These are phyloP conservation scores for Myotis lucifugus DNA, from an alignment of 2,113 vertebrate genomes.

Conservation along the genomic window DNA sequence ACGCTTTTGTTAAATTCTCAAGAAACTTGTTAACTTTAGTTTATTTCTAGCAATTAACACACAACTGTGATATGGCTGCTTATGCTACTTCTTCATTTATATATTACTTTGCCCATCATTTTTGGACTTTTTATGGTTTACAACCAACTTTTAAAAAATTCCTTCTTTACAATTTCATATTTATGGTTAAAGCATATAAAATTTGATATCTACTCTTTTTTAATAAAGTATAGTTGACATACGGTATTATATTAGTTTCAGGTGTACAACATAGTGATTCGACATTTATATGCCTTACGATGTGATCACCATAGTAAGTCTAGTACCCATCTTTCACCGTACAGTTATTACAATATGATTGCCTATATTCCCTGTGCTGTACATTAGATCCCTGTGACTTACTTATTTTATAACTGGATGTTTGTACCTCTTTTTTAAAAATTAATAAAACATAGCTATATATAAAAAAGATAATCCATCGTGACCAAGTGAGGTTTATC, in stretches of 20 bases:
- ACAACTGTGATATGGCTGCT: neutral
- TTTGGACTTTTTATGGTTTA: neutral
- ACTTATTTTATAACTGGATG: neutral
- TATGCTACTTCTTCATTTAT: neutral
- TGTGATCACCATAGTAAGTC: neutral
- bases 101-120: neutral
- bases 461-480: neutral
- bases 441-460: slow-evolving; percentile 7
- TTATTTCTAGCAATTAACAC: neutral
- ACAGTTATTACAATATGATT: neutral
- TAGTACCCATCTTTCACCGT: neutral
- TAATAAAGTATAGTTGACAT: neutral
- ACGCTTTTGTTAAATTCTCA: slow-evolving; percentile 28
- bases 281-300: neutral
- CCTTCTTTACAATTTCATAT: slow-evolving; percentile 18
- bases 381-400: neutral
- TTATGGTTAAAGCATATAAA: neutral
- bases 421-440: slow-evolving; percentile 6
- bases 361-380: no score
- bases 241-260: neutral
- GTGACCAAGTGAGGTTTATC: neutral
- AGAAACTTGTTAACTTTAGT: slow-evolving; percentile 2
- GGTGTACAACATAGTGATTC: neutral
- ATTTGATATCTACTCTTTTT: neutral
- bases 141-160: neutral